Conservation (phyloP, 1,140 invertebrate genomes). For the Drosophila kikkawai region DNA sequence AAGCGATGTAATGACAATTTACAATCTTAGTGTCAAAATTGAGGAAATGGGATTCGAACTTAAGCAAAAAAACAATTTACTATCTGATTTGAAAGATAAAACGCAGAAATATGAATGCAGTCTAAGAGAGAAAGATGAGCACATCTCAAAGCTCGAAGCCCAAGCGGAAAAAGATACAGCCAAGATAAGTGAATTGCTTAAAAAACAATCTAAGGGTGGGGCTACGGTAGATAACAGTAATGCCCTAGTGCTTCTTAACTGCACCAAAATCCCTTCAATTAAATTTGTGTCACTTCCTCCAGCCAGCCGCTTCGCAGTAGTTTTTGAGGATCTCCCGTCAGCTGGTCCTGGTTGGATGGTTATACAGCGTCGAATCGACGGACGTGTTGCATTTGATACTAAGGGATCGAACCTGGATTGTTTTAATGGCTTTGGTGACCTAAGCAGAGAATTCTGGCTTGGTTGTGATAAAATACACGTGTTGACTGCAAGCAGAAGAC, state of each 20-base stretch:
- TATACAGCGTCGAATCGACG: constrained; percentile 2
- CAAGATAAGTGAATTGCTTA: background rate
- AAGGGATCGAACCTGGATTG: fast-evolving
- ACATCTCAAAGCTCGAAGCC: background rate
- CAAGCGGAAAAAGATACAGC: background rate
- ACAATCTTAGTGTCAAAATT: background rate
- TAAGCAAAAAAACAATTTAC: background rate
- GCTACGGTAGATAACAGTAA: background rate
- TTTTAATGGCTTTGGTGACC: background rate
- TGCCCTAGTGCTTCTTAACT: background rate
- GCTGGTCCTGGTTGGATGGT: constrained; percentile 3
- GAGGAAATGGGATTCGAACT: background rate
- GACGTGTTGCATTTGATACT: background rate
- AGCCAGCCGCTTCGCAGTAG: background rate
- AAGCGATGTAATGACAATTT: background rate
- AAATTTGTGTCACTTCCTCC: background rate
- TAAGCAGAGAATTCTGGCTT: constrained; percentile 3
- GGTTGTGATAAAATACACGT: background rate
- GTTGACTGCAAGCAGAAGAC: background rate
- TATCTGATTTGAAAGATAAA: background rate
- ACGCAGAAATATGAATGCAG: background rate
- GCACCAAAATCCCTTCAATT: background rate
- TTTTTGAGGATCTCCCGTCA: background rate
- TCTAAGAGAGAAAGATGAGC: background rate
- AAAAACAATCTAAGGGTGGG: background rate